Evolutionary conservation across 2,113 vertebrate genomes (phyloP), one percentile per base, ranked within the genome.

Genomic region (Antechinus stuartii): DNA sequence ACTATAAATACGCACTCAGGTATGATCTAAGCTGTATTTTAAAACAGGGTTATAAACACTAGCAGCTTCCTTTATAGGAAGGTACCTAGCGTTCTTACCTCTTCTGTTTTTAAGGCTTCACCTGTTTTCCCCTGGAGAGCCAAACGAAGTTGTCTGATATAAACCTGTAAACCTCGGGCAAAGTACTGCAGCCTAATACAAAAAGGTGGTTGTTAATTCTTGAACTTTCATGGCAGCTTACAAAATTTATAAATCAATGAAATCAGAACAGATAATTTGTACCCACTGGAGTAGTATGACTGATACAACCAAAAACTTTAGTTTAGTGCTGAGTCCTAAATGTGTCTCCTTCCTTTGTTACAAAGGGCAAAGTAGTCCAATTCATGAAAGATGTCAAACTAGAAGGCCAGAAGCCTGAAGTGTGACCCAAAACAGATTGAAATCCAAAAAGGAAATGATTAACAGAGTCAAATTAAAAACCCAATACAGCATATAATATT

Each of bases 21-120:
- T 23, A 42, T 42, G 35, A 42, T 42, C 4, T 5, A n/a, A 76
- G 68, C 68, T n/a, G 3, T 35, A 14, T 30, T 68, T 68, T 35
- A 35, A 68, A 16, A n/a, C 0, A n/a, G 14, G 27, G 57, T 12
- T 61, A 25, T 68, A 49, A 57, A 53, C 8, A n/a, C 19, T 8
- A 91, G 89, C 89, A 89, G 55, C 76, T 52, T 90, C 46, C 54
- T 90, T 42, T 89, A 56, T 5, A 30, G 96, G 52, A 49, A 49
- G 23, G 42, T 76, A 68, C 25, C 12, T 24, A 84, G 2, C 24
- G 27, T 42, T 84, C 68, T 98, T 98, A 99, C 99, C 99, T 99
- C 99, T 11, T 99, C 99, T n/a, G 99, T 99, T 98, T 99, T 99
- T 93, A 99, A 99, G 89, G 99, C 99, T 90, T 99, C 99, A 57